Conservation (phyloP, 2,797 vertebrate species). For the Clarias laeviceps region DNA sequence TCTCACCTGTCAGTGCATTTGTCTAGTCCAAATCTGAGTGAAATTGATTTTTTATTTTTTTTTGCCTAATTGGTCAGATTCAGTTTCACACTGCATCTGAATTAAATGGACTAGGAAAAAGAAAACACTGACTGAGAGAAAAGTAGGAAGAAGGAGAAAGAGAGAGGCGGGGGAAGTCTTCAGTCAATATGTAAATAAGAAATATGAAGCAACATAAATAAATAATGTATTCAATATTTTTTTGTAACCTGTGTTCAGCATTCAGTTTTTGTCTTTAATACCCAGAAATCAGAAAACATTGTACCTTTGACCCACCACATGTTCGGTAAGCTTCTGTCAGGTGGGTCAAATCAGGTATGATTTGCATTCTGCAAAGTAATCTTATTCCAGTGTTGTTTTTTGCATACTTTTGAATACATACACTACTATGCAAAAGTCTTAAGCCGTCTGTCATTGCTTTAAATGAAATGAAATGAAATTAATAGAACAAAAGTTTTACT, state of each 20-base stretch:
- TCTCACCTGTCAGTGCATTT: slow-evolving; percentile 23
- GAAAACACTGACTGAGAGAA: neutral
- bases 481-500: too few species aligned
- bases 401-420: too few species aligned
- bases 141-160: neutral
- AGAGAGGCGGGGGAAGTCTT: neutral
- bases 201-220: neutral
- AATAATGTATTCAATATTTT: neutral
- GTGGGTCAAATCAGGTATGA: neutral
- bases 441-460: too few species aligned
- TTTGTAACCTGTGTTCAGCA: neutral
- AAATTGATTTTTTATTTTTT: neutral
- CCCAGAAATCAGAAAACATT: neutral
- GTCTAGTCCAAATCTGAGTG: neutral
- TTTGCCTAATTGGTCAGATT: slow-evolving; percentile 2
- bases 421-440: too few species aligned
- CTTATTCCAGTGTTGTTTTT: too few species aligned
- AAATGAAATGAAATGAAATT: too few species aligned
- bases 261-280: neutral
- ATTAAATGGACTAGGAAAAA: neutral
- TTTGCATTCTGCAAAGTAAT: neutral
- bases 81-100: slow-evolving; percentile 9
- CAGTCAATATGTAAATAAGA: neutral
- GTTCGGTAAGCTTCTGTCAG: neutral
- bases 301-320: neutral